Evolutionary conservation across 2,113 vertebrate genomes (phyloP).

Genomic region (Eonycteris spelaea): DNA sequence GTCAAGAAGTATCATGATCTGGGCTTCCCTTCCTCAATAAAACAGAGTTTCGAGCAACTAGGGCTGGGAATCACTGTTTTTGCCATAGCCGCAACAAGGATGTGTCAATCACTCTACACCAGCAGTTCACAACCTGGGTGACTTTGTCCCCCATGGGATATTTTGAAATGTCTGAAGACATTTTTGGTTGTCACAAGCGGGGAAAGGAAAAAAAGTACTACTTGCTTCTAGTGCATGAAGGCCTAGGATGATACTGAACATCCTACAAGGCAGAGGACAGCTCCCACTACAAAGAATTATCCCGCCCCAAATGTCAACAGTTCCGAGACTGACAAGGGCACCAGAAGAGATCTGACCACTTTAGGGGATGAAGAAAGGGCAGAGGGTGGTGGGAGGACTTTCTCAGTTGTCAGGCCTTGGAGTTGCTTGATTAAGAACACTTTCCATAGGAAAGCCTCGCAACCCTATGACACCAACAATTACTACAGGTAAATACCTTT

Average conservation of each 20-base stretch:
- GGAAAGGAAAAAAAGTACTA: background rate
- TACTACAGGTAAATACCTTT: background rate
- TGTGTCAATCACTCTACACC: background rate
- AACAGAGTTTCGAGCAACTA: background rate
- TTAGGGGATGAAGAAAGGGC: background rate
- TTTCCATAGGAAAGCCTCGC: background rate
- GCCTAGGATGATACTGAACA: background rate
- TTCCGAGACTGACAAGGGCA: background rate
- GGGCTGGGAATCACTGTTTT: background rate
- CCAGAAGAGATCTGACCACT: background rate
- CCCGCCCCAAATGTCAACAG: background rate
- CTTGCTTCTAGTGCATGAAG: background rate
- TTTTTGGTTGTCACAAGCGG: background rate
- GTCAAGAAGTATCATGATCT: background rate
- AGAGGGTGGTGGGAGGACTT: background rate
- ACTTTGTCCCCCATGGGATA: background rate
- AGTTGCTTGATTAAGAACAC: background rate
- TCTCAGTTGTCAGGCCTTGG: background rate
- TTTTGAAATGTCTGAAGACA: background rate
- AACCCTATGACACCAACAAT: background rate
- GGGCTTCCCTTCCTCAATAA: background rate
- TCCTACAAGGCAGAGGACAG: background rate
- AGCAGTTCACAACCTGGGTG: background rate
- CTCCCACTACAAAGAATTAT: background rate
- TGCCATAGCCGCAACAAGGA: background rate